Conservation (phyloP, 2,888 invertebrate genomes). For the Netelia virgata region DNA sequence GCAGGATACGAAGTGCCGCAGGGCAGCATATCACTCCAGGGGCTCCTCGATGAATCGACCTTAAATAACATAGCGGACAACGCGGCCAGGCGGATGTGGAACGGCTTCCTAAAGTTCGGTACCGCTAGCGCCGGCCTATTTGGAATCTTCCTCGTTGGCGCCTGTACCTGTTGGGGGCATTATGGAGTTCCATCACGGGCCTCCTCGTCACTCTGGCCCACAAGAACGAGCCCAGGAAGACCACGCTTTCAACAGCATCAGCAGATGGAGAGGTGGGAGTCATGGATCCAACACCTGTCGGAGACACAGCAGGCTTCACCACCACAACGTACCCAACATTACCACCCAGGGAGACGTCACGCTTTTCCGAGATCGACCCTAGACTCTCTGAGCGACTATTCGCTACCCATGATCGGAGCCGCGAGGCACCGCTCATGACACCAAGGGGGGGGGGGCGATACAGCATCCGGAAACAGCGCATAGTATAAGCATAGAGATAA, state of each 20-base stretch:
- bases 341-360: too few relatives aligned
- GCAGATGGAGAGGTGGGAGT: too few relatives aligned
- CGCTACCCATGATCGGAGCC: background rate
- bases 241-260: fast-evolving
- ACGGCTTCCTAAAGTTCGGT: background rate
- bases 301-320: too few relatives aligned
- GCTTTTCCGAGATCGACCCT: background rate
- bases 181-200: background rate
- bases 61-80: slow-evolving; percentile 43
- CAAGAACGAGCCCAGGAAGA: background rate
- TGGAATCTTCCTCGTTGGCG: background rate
- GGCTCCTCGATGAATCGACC: slow-evolving; percentile 52
- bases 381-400: background rate
- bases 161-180: background rate
- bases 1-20: background rate
- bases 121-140: background rate
- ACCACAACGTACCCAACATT: too few relatives aligned
- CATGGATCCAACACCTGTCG: too few relatives aligned
- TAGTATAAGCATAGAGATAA: too few relatives aligned
- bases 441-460: too few relatives aligned
- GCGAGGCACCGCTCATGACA: background rate
- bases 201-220: background rate
- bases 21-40: background rate
- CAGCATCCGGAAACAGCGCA: too few relatives aligned
- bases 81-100: background rate